A percentile compares a stretch with the other conserved stretches of the same genome.
These are phyloP conservation scores for Agonopterix heracliana DNA, from an alignment of 2,888 invertebrate genomes.

Conservation along the genomic window DNA sequence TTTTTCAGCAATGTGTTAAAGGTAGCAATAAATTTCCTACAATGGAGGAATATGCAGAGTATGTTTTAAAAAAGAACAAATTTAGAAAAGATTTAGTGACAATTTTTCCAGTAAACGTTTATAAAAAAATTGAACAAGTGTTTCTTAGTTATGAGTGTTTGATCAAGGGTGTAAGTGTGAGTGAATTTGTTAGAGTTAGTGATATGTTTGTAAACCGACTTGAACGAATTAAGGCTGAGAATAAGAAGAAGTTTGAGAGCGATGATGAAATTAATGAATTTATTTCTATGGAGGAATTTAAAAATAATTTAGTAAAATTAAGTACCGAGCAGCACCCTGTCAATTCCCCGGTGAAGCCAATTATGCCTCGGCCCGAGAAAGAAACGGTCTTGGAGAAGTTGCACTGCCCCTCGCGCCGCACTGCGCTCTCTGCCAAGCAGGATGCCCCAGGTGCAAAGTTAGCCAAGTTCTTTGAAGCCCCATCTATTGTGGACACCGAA, in stretches of 20 bases:
- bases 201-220: conserved; percentile 14
- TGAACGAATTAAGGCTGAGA: conserved; percentile 24
- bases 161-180: conserved; percentile 13
- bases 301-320: conserved; percentile 13
- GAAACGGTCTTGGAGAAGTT: too few species aligned
- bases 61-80: conserved; percentile 16
- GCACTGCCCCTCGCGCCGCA: too few species aligned
- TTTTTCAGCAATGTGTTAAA: conserved; percentile 17
- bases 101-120: conserved; percentile 16
- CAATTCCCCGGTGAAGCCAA: too few species aligned
- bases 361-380: too few species aligned
- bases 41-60: conserved; percentile 15
- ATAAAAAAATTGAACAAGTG: conserved; percentile 1
- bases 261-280: conserved; percentile 21
- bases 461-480: too few species aligned
- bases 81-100: conserved; percentile 15
- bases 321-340: neutral
- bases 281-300: conserved; percentile 17
- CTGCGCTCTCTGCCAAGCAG: too few species aligned
- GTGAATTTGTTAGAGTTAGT: conserved; percentile 15
- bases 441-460: too few species aligned
- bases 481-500: too few species aligned
- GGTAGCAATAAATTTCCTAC: conserved; percentile 15
- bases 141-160: conserved; percentile 14
- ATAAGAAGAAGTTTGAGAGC: conserved; percentile 13